Base-by-base conservation (phyloP, 2,888 invertebrate genomes). In the Xestia sexstrigata region DNA sequence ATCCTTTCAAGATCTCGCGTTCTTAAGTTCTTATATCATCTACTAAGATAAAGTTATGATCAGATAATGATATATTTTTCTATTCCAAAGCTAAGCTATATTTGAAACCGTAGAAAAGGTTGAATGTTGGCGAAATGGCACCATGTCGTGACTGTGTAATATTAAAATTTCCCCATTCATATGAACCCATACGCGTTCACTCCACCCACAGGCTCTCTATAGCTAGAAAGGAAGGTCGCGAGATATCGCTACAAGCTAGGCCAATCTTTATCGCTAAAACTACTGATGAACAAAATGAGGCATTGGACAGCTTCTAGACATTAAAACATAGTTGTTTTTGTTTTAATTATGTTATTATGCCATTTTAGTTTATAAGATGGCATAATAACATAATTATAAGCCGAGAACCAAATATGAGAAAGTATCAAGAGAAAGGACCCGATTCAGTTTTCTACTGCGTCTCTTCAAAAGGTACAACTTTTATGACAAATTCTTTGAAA, bases 1-100 rank as follows among this genome's bases (percentile, higher is more conserved):
- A 83, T 70, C 62, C 81, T 74, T 62, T 67, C 68, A 52, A 63
- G n/a, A 49, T 69, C 70, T 70, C 70, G 30, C 70, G 52, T 83
- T 72, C 67, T 62, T 71, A 30, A 67, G 52, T 83, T 72, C 67
- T 62, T 71, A 30, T 62, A 71, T 71, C 35, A 30, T 13, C 23
- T 39, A 70, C 66, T 20, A 45, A 74, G 74, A 66, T 80, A 62
- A n/a, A 30, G 49, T 58, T 58, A 49, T 58, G 68, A 79, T 73
- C 15, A 79, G 74, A 79, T 74, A n/a, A 65, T 42, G 9, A 52
- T 62, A 42, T 30, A 9, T 79, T 20, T 66, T 45, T 30, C 2
- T 2, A 39, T 23, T 78, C 6, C 7, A 45, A 42, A 65, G 4
- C 35, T 60, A 13, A 63, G 20, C 23, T 17, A 47, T 63, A 49